Evolutionary conservation across 2,113 vertebrate genomes (phyloP), one percentile per base, ranked within the genome.

Genomic region (Columbina picui): DNA sequence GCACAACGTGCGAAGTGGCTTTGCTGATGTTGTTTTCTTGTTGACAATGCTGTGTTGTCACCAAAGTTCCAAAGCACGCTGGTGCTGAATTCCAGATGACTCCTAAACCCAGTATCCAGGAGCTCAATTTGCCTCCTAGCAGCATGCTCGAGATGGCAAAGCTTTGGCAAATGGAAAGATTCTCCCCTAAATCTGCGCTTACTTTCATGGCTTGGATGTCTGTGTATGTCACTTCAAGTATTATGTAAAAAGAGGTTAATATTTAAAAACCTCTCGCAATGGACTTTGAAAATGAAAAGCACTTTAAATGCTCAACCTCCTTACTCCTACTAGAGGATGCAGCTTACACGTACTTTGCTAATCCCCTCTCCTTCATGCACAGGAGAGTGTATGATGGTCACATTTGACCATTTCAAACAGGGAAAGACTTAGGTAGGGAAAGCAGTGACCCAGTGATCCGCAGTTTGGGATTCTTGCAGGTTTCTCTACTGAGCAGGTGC

Each of bases 1-100:
- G 4, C 10, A 1, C 1, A 53, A 1, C 0, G 1, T 0, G 2
- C 59, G 2, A 23, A 29, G 83, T 22, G 17, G 43, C 22, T 39
- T 27, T 32, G 59, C 63, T 73, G 49, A 1, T 12, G 38, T 29
- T 12, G 38, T 29, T 32, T 11, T 25, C 34, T 3, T 13, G 38
- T 32, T 56, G 52, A 8, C 26, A 23, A 2, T 8, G 26, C 8
- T 2, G 0, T 4, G 0, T 8, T 60, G 43, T 4, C 55, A 53
- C 67, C 27, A 27, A 2, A 0, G 23, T 39, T 16, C 56, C 60
- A 19, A 34, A 41, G 68, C 14, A 15, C 0, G 0, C 13, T 9
- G 29, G 34, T 56, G 68, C 89, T 36, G 27, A 39, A 19, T 17
- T 38, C 41, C 53, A 76, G n/a, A 41, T 14, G 65, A 7, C 14